A percentile compares a stretch with the other conserved stretches of the same genome.
These are phyloP conservation scores for Andrena hattorfiana DNA, from an alignment of 2,888 invertebrate genomes.

Conservation along the genomic window DNA sequence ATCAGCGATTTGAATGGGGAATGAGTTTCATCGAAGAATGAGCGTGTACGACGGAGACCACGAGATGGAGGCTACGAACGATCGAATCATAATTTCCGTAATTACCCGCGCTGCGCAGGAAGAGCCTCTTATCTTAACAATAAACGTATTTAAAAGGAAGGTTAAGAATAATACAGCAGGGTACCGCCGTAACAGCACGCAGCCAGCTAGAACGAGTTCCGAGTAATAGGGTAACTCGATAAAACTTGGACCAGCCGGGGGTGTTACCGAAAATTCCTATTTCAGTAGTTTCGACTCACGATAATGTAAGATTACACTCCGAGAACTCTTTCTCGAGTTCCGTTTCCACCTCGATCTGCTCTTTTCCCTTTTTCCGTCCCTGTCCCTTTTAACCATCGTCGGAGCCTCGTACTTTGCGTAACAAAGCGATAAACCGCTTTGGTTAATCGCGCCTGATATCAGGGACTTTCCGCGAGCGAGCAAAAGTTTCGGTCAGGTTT, in stretches of 20 bases:
- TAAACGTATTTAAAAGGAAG: not conserved
- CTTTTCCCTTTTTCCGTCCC: not conserved
- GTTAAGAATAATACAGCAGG: not conserved
- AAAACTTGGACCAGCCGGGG: slow-evolving; percentile 40
- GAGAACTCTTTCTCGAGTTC: slow-evolving; percentile 24
- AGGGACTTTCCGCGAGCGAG: slow-evolving; percentile 32
- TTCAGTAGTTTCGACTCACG: slow-evolving; percentile 39
- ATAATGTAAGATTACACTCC: slow-evolving; percentile 23
- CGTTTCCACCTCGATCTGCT: slow-evolving; percentile 6
- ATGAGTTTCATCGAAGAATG: slow-evolving; percentile 30
- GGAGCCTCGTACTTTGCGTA: slow-evolving; percentile 22
- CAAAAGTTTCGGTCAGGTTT: slow-evolving; percentile 55
- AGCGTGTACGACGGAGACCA: slow-evolving; percentile 5
- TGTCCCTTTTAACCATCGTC: not conserved
- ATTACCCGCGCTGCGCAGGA: slow-evolving; percentile 34
- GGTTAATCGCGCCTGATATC: slow-evolving; percentile 66
- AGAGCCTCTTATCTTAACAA: not conserved
- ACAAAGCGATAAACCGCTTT: slow-evolving; percentile 63
- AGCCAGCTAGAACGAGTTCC: slow-evolving; percentile 26
- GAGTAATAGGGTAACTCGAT: slow-evolving; percentile 48
- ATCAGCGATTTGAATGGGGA: slow-evolving; percentile 60
- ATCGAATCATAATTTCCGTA: slow-evolving; percentile 57
- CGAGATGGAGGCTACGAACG: slow-evolving; percentile 19
- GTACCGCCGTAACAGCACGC: not conserved
- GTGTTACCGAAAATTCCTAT: slow-evolving; percentile 49